Conservation (phyloP, 2,797 vertebrate genomes). For the Gila robusta region DNA sequence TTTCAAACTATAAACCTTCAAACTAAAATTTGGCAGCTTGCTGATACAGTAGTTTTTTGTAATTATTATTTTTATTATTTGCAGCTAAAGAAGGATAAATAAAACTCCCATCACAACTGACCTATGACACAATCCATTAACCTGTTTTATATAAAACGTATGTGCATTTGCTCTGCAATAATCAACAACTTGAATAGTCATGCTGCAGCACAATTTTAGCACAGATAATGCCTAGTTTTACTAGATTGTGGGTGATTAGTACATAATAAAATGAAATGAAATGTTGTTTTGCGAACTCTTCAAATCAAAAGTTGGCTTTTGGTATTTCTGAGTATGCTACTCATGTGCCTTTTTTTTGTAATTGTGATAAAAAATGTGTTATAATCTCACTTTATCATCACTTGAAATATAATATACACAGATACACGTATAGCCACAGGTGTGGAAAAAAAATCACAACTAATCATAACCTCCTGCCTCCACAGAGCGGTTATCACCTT, state of each 20-base stretch:
- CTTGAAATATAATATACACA: not conserved
- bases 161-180: not conserved
- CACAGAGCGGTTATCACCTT: constrained; percentile 24
- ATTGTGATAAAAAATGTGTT: not conserved
- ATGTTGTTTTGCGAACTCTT: not conserved
- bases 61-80: no score
- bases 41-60: not conserved
- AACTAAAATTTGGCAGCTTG: no score
- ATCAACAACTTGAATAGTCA: not conserved
- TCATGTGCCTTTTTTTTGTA: not conserved
- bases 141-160: no score
- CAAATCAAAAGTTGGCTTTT: not conserved
- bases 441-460: not conserved
- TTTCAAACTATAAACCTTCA: no score
- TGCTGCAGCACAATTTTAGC: not conserved
- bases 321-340: not conserved
- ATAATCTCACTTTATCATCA: not conserved
- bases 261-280: not conserved
- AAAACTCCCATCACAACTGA: no score
- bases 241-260: not conserved
- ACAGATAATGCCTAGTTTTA: not conserved
- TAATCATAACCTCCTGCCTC: constrained; percentile 24
- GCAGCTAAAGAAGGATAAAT: no score
- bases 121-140: no score
- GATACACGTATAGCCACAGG: not conserved